Base-by-base conservation (phyloP, 2,113 vertebrate species). In the Myrmecobius fasciatus region DNA sequence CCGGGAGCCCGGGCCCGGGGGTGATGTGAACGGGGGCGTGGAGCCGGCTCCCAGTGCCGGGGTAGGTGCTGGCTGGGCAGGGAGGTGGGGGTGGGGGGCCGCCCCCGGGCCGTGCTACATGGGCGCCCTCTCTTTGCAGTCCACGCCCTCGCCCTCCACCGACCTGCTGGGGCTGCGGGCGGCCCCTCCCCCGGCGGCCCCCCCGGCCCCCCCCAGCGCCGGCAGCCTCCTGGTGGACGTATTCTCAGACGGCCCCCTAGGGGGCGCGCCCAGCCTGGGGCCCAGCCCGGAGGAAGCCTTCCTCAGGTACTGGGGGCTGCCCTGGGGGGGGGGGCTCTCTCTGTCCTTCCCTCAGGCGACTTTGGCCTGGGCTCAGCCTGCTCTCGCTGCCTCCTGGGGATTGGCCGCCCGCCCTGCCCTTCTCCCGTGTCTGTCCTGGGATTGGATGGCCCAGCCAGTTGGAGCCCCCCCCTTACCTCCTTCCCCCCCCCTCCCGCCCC, bases 181-280 rank as follows among this genome's bases (percentile, higher is more conserved):
- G 0, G 97, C 98, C 20, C 98, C 98, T 91, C 98, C 99, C 0
- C 94, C 98, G 0, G 97, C 94, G 0, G 97, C 98, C 12, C 95
- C 98, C 0, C 96, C 98, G 0, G 98, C 98, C 1, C 96, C 98
- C 53, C 52, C 98, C 48, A 97, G 98, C 0, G 94, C 98, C 0
- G 99, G 99, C 96, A 99, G 99, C 97, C 98, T 99, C 89, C 96
- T 99, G 97, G 99, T 99, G 88, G 99, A 99, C 0, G 99, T 99
- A 31, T 99, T 99, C 97, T 99, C 99, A 0, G 99, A 99, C 90
- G 98, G 98, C 0, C 98, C 98, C 0, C 97, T 98, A 0, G 95
- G 98, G 0, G 95, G 98, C 0, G 92, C 97, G 46, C 96, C 97
- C 26, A 98, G 98, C 89, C 95, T 99, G 28, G 98, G 99, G 8